A percentile compares a stretch with the other conserved stretches of the same genome.
These are phyloP conservation scores for Cephalopachus bancanus DNA, from an alignment of 2,797 vertebrate species.

Conservation along the genomic window DNA sequence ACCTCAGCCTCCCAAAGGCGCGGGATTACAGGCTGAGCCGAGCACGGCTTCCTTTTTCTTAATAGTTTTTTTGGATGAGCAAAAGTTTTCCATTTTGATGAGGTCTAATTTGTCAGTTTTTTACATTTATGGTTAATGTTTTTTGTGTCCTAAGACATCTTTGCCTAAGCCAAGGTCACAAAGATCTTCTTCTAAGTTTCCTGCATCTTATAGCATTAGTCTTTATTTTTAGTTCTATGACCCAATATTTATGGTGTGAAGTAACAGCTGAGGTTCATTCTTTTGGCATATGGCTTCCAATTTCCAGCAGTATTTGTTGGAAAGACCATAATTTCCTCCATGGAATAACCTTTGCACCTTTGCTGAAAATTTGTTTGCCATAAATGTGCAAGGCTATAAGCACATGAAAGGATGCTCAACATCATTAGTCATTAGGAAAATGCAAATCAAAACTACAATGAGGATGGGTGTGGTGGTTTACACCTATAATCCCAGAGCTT, in stretches of 20 bases:
- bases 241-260: not conserved
- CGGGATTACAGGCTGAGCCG: too few relatives aligned
- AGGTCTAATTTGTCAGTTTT: not conserved
- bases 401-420: not conserved
- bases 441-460: not conserved
- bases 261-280: not conserved
- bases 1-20: too few relatives aligned
- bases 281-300: not conserved
- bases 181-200: not conserved
- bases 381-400: not conserved
- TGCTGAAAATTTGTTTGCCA: not conserved
- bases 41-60: too few relatives aligned
- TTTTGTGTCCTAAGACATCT: not conserved
- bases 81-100: not conserved
- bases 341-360: not conserved
- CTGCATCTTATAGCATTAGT: not conserved
- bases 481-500: too few relatives aligned
- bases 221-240: not conserved
- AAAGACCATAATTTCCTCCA: not conserved
- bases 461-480: too few relatives aligned
- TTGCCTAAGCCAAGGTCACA: not conserved
- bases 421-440: not conserved
- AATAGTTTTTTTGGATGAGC: too few relatives aligned
- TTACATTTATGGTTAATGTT: not conserved
- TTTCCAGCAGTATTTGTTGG: not conserved